Conservation (phyloP, 2,888 invertebrate genomes). For the Anticlea derivata region DNA sequence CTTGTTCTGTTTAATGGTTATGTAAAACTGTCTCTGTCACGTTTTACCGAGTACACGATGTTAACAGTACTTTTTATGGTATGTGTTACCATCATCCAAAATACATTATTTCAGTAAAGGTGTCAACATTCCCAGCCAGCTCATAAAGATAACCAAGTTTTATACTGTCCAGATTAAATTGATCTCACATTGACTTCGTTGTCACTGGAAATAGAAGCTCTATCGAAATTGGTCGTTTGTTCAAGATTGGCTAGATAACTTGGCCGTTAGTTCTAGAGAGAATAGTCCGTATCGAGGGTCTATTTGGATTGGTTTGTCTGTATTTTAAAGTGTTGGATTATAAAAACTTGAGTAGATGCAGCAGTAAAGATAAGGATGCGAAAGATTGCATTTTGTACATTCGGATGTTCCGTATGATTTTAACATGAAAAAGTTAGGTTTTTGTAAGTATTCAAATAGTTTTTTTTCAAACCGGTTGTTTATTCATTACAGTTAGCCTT, state of each 20-base stretch:
- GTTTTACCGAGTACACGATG: slow-evolving; percentile 15
- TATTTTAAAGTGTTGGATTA: slow-evolving; percentile 39
- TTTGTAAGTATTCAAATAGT: too few relatives aligned
- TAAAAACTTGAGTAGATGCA: slow-evolving; percentile 44
- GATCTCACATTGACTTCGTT: not conserved
- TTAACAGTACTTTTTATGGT: slow-evolving; percentile 26
- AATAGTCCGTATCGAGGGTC: slow-evolving; percentile 5
- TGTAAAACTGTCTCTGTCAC: not conserved
- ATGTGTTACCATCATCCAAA: slow-evolving; percentile 36
- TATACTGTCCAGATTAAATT: slow-evolving; percentile 12
- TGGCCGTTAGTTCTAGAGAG: slow-evolving; percentile 12
- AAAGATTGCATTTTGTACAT: slow-evolving; percentile 1
- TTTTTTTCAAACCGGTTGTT: too few relatives aligned
- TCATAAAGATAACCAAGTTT: slow-evolving; percentile 41
- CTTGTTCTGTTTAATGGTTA: slow-evolving; percentile 2
- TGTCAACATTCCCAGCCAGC: slow-evolving; percentile 42
- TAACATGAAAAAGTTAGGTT: not conserved
- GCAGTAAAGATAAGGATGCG: slow-evolving; percentile 34
- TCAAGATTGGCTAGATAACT: slow-evolving; percentile 3
- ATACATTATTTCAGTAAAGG: slow-evolving; percentile 40
- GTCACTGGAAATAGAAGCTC: slow-evolving; percentile 1
- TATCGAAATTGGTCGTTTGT: slow-evolving; percentile 18
- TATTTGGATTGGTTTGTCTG: slow-evolving; percentile 23
- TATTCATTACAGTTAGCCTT: slow-evolving; percentile 22
- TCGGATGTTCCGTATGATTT: slow-evolving; percentile 13